Evolutionary conservation across 2,113 vertebrate genomes (phyloP), one percentile per base, ranked within the genome.

Genomic region (Riparia riparia): DNA sequence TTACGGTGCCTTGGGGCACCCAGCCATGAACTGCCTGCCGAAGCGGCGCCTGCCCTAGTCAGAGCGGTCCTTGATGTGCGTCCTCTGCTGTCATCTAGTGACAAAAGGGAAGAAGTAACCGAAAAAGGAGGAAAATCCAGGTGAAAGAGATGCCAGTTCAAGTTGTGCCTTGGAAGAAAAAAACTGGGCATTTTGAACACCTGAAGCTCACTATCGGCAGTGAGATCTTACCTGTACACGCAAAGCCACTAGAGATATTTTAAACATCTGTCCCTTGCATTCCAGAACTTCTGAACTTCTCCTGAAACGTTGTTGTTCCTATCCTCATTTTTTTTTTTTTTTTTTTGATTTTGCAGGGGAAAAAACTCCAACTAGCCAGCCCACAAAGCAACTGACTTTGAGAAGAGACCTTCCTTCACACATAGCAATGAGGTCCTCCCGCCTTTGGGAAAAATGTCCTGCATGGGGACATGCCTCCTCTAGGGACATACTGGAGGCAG

Each of bases 81-180:
- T 96, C 29, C 93, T 96, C 87, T 97, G 92, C 96, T 97, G 96
- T 54, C 96, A 96, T 72, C 95, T 95, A 96, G 92, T 64, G 96
- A 86, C 82, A 28, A 70, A 93, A 96, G 24, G 12, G 47, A 51
- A 88, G 87, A 96, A 97, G 50, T 41, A 70, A 18, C 47, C 0
- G 0, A 24, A 81, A 63, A 44, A 81, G 57, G 49, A 28, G 6
- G 15, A 84, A 89, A 71, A 76, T 13, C 4, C 2, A 20, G 17
- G 42, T 60, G 39, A n/a, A 73, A 74, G 15, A 91, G 78, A 69
- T n/a, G 24, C 28, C 57, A 32, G 25, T 1, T 1, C 13, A n/a
- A 44, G 15, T 37, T 53, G 19, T 31, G 56, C 31, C 54, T 60
- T 32, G 12, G 45, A 89, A 64, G 31, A 28, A 79, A 60, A 80